Base-by-base conservation (phyloP, 1,140 invertebrate genomes). In the Episyrphus balteatus region DNA sequence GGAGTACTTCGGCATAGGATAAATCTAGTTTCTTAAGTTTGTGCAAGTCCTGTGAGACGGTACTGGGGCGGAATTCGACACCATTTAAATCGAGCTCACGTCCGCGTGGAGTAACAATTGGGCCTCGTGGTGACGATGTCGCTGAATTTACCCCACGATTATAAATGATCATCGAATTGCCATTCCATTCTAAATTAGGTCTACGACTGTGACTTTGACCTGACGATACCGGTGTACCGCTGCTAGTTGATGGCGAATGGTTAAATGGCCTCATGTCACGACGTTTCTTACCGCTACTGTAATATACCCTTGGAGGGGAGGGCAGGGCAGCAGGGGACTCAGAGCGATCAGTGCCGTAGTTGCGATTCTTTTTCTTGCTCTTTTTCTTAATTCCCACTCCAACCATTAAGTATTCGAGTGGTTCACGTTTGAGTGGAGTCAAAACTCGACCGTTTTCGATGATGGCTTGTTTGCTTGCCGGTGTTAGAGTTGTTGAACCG, bases 1-100 rank as follows among this genome's bases (percentile, higher is more conserved):
- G 75, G 11, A 91, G 68, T 5, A 81, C 86, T 63, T 90, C 86
- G 1, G 86, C 86, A 59, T 90, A 91, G 5, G 85, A 85, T 58
- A 84, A 76, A 53, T 91, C 86, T 21, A 91, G 68, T 53, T 82
- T 79, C 61, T 83, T 83, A 38, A 91, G 68, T 55, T 83, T 84
- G 51, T 86, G 81, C 10, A 89, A 78, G 52, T 88, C 85, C 55
- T 86, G 82, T 0, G 84, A 86, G 5, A 85, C 84, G 10, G 78
- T 76, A 62, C 83, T 84, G 15, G 81, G 78, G 56, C 81, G 82
- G 53, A 78, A 82, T 49, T 81, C 78, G 11, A 70, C 57, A 33
- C 54, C 61, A 53, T 42, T 70, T 48, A 61, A 11, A 30, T 62
- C 61, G 13, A 62, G 51, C 8, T 62, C 54, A 17, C 56, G 56